Percentiles rank a stretch among this genome's conserved stretches.
Evolutionary conservation across 2,113 vertebrate genomes (phyloP).

Genomic region (Pleuronectes platessa): DNA sequence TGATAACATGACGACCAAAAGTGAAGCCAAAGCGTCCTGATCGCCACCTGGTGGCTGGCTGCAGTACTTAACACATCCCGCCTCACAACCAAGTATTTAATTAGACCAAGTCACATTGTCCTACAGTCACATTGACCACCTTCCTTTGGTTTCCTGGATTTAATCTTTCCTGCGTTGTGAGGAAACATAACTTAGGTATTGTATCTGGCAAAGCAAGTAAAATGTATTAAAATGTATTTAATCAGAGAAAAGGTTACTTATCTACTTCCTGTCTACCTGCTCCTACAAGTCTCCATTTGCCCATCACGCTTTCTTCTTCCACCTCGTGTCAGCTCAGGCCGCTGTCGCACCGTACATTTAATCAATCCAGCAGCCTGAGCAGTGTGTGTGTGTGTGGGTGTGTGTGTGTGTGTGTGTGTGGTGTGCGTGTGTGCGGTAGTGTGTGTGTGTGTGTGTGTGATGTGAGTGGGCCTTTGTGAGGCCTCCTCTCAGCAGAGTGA

Average conservation of each 20-base stretch:
- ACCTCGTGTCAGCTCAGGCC: slow-evolving; percentile 42
- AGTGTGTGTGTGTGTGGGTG: slow-evolving; percentile 59
- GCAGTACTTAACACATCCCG: too few relatives aligned
- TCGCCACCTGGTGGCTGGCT: too few relatives aligned
- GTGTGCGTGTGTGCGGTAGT: slow-evolving; percentile 56
- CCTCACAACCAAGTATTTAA: too few relatives aligned
- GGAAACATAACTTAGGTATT: neutral
- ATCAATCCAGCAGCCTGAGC: slow-evolving; percentile 58
- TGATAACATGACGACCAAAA: too few relatives aligned
- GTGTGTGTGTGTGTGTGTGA: slow-evolving; percentile 52
- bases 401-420: slow-evolving; percentile 28
- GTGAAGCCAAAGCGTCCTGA: too few relatives aligned
- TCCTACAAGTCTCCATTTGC: slow-evolving; percentile 34
- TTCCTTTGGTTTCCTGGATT: too few relatives aligned
- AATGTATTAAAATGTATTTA: slow-evolving; percentile 35
- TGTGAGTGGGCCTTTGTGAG: slow-evolving; percentile 73
- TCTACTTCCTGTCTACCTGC: slow-evolving; percentile 25
- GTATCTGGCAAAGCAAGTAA: slow-evolving; percentile 16
- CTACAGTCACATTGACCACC: too few relatives aligned
- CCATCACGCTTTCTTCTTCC: slow-evolving; percentile 33
- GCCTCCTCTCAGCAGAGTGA: slow-evolving; percentile 79
- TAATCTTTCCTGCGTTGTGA: too few relatives aligned
- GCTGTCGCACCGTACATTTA: slow-evolving; percentile 64
- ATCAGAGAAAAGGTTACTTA: neutral
- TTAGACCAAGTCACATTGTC: too few relatives aligned